phyloP scores from a whole-genome alignment of 1,140 invertebrate species.

The Pseudomyrmex pallidus region DNA sequence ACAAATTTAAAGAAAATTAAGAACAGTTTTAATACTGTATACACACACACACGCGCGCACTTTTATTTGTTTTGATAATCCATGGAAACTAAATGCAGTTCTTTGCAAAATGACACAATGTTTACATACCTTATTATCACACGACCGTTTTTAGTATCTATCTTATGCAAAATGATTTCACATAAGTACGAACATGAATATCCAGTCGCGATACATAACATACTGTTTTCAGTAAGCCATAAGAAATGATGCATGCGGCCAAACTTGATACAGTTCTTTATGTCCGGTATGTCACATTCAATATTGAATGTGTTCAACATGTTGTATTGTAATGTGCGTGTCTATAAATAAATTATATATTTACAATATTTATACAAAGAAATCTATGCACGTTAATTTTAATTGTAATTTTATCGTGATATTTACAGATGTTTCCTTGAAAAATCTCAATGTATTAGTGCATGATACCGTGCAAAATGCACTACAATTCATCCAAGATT shows the following conservation, averaged over 20 bases:
- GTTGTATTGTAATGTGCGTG: slow-evolving; percentile 67
- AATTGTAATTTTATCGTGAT: slow-evolving; percentile 68
- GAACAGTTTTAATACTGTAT: no score
- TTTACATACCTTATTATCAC: slow-evolving; percentile 72
- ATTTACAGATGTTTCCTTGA: slow-evolving; percentile 62
- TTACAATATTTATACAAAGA: no score
- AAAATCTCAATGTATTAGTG: slow-evolving; percentile 75
- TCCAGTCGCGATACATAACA: slow-evolving; percentile 75
- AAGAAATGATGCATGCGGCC: slow-evolving; percentile 77
- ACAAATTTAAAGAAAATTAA: no score
- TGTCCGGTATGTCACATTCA: slow-evolving; percentile 59
- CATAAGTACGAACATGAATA: slow-evolving; percentile 69
- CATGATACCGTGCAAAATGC: slow-evolving; percentile 76
- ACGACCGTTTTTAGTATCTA: slow-evolving; percentile 58
- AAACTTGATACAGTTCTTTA: slow-evolving; percentile 47
- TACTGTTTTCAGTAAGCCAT: slow-evolving; percentile 76
- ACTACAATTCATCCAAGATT: slow-evolving; percentile 81
- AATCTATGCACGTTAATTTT: background rate
- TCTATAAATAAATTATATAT: slow-evolving; percentile 68
- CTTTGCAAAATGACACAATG: slow-evolving; percentile 45
- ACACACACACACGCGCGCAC: no score
- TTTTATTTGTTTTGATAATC: no score
- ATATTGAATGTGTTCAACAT: slow-evolving; percentile 71
- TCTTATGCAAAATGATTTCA: slow-evolving; percentile 64
- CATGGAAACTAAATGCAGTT: slow-evolving; percentile 64